A percentile compares a stretch with the other conserved stretches of the same genome.
phyloP scores from a whole-genome alignment of 2,113 vertebrate genomes.

The Mola mola region DNA sequence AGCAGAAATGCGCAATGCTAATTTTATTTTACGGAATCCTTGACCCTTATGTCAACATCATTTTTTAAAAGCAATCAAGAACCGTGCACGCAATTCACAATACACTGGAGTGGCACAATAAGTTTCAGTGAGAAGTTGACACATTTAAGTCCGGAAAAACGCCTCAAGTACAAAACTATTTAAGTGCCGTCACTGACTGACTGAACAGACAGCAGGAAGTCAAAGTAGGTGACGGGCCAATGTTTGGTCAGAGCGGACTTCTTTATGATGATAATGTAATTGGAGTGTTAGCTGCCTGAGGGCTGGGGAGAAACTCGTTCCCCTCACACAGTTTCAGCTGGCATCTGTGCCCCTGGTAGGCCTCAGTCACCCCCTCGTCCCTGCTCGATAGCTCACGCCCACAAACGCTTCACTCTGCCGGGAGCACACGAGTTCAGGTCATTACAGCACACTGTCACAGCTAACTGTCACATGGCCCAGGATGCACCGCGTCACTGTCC shows the following conservation, averaged over 20 bases:
- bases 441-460: constrained; percentile 76
- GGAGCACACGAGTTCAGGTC: constrained; percentile 68
- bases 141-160: constrained; percentile 65
- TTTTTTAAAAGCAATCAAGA: constrained; percentile 33
- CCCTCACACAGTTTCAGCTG: constrained; percentile 76
- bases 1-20: constrained; percentile 41
- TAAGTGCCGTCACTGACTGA: constrained; percentile 68
- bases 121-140: constrained; percentile 54
- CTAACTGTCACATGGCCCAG: constrained; percentile 69
- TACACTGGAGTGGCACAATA: constrained; percentile 3
- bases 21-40: constrained; percentile 28
- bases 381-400: constrained; percentile 28
- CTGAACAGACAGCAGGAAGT: constrained; percentile 74
- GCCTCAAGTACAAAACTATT: constrained; percentile 69
- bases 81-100: too few species aligned
- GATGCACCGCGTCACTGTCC: constrained; percentile 61
- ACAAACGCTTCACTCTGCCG: constrained; percentile 65
- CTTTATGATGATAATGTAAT: constrained; percentile 77
- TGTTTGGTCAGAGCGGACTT: constrained; percentile 73
- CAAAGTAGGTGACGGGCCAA: constrained; percentile 69
- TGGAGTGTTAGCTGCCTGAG: constrained; percentile 74
- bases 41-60: constrained; percentile 28
- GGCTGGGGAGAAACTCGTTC: constrained; percentile 75
- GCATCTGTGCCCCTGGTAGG: constrained; percentile 68
- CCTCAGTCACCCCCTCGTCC: constrained; percentile 58